Conservation (phyloP, 2,888 invertebrate species). For the Drosophila pseudotakahashii region DNA sequence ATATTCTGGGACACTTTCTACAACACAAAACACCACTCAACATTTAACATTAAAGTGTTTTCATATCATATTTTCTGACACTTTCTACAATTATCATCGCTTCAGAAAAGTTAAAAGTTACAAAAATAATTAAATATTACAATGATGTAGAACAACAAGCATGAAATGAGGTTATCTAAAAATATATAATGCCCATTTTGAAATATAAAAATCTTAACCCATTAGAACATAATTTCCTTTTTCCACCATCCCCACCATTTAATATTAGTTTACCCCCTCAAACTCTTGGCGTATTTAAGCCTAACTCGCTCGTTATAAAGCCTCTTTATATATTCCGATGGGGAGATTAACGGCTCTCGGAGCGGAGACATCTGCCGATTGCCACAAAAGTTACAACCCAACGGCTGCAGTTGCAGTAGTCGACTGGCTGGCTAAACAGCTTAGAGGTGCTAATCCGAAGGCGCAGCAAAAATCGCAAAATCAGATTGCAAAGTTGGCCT, state of each 20-base stretch:
- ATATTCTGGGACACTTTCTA: too few relatives aligned
- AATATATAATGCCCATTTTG: background rate
- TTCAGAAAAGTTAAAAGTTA: too few relatives aligned
- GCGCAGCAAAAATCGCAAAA: slow-evolving; percentile 48
- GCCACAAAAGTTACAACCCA: slow-evolving; percentile 36
- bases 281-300: slow-evolving; percentile 2
- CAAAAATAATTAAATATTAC: too few relatives aligned
- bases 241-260: background rate
- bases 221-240: background rate
- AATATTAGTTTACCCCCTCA: slow-evolving; percentile 4
- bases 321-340: slow-evolving; percentile 34
- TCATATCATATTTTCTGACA: too few relatives aligned
- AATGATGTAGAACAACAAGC: too few relatives aligned
- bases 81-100: too few relatives aligned
- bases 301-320: slow-evolving; percentile 19
- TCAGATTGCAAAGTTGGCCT: slow-evolving; percentile 46
- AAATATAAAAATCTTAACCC: too few relatives aligned
- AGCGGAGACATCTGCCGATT: slow-evolving; percentile 38
- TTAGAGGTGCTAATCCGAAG: slow-evolving; percentile 48
- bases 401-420: slow-evolving; percentile 13
- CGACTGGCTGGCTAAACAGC: slow-evolving; percentile 42
- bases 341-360: slow-evolving; percentile 25
- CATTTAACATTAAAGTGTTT: too few relatives aligned
- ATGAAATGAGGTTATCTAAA: too few relatives aligned
- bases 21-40: too few relatives aligned